These are phyloP conservation scores for Melolontha melolontha DNA, from an alignment of 2,888 invertebrate species.

Conservation along the genomic window DNA sequence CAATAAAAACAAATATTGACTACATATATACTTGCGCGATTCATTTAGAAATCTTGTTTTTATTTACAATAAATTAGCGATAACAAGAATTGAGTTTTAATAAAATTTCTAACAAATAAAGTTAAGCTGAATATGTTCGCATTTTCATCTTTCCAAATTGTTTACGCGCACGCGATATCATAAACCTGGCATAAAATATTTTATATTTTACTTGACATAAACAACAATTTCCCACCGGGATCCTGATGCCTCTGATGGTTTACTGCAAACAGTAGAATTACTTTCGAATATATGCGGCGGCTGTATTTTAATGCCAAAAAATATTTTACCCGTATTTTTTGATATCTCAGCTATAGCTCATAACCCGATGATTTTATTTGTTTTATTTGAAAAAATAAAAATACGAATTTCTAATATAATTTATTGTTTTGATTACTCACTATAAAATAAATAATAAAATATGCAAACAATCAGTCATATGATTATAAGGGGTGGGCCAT, in stretches of 20 bases:
- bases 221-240: constrained; percentile 21
- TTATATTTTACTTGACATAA: constrained; percentile 27
- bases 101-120: too few species aligned
- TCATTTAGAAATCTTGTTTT: too few species aligned
- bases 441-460: background rate
- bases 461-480: too few species aligned
- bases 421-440: background rate
- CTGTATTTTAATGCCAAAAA: constrained; percentile 13
- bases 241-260: constrained; percentile 11
- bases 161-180: constrained; percentile 15
- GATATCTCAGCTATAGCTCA: background rate
- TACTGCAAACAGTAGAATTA: constrained; percentile 24
- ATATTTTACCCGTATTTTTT: background rate
- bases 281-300: constrained; percentile 4
- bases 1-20: too few species aligned
- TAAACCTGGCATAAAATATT: constrained; percentile 15
- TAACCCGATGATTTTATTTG: background rate
- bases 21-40: too few species aligned
- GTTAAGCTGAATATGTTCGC: background rate
- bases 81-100: too few species aligned
- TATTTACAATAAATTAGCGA: too few species aligned
- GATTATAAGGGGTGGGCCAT: too few species aligned
- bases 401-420: background rate
- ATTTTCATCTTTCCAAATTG: constrained; percentile 17
- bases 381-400: too few species aligned